A percentile compares a stretch with the other conserved stretches of the same genome.
These are phyloP conservation scores for Chamaea fasciata DNA, from an alignment of 2,113 vertebrate species.

Conservation along the genomic window DNA sequence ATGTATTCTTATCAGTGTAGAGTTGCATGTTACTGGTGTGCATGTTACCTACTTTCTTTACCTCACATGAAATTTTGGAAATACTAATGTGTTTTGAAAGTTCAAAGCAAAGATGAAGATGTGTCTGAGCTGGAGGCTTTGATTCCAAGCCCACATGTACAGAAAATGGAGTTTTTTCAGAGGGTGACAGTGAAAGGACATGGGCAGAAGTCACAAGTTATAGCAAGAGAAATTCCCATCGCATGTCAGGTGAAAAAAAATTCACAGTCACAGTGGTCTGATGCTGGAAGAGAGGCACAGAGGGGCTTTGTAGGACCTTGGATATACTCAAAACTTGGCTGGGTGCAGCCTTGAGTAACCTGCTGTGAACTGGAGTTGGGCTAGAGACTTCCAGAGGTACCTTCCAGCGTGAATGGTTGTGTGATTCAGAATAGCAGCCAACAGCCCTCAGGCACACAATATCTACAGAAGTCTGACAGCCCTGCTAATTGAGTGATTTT, in stretches of 20 bases:
- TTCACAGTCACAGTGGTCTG: not conserved
- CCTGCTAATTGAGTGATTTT: not conserved
- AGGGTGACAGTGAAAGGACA: not conserved
- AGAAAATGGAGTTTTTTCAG: not conserved
- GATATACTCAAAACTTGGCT: not conserved
- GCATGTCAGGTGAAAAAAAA: not conserved
- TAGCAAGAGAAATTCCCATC: not conserved
- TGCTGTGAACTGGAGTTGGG: not conserved
- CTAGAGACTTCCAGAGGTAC: not conserved
- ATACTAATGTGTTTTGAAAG: not conserved
- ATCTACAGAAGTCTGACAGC: not conserved
- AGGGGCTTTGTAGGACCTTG: not conserved
- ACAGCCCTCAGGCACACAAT: not conserved
- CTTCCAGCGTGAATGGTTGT: not conserved
- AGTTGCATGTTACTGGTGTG: not conserved
- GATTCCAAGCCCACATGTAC: not conserved
- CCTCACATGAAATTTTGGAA: not conserved
- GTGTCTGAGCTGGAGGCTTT: not conserved
- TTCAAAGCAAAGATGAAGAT: not conserved
- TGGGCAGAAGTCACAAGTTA: not conserved
- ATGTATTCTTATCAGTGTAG: not conserved
- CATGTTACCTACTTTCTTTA: not conserved
- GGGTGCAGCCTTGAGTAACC: not conserved
- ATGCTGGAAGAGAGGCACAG: not conserved
- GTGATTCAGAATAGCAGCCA: not conserved